Evolutionary conservation across 1,140 invertebrate genomes (phyloP), one percentile per base, ranked within the genome.

Genomic region (Eulimnadia texana): DNA sequence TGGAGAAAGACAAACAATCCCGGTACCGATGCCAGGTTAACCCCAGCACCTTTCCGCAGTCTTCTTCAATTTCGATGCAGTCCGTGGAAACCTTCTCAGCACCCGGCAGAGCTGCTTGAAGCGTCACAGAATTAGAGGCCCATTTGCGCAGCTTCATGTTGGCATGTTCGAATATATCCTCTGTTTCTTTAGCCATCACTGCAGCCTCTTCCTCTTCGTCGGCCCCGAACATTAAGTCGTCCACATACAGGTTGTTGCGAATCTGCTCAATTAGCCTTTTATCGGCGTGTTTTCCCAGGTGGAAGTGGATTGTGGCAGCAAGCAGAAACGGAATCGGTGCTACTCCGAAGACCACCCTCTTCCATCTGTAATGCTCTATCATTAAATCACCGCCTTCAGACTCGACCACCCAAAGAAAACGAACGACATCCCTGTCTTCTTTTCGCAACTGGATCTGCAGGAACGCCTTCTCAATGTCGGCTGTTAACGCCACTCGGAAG

Each of bases 401-500:
- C 25, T 65, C 59, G 23, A 58, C 57, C 29, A 61, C 62, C 65
- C 64, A 65, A 3, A 66, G 60, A 24, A 66, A 66, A 16, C 61
- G 23, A 10, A 61, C 1, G 29, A 47, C 61, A 24, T 66, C 27
- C 24, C 72, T 28, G 58, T 75, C 70, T 3, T 63, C 47, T 25
- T 60, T 23, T 52, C 27, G 2, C 22, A 71, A 22, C 11, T 24
- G 50, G n/a, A 77, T 72, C 63, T 73, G 69, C 11, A 73, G 62
- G 67, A 77, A 77, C 0, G 71, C 74, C 47, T 71, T 72, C 42
- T 66, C 62, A 6, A 77, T 74, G 56, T 77, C 74, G 0, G 72
- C 66, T 2, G 69, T 68, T 0, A 75, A 66, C 22, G 67, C 73
- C 60, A 69, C 68, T 47, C 61, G 67, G 23, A 67, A 65, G 63